These are phyloP conservation scores for Pogoniulus pusillus DNA, from an alignment of 2,797 vertebrate genomes.

Conservation along the genomic window DNA sequence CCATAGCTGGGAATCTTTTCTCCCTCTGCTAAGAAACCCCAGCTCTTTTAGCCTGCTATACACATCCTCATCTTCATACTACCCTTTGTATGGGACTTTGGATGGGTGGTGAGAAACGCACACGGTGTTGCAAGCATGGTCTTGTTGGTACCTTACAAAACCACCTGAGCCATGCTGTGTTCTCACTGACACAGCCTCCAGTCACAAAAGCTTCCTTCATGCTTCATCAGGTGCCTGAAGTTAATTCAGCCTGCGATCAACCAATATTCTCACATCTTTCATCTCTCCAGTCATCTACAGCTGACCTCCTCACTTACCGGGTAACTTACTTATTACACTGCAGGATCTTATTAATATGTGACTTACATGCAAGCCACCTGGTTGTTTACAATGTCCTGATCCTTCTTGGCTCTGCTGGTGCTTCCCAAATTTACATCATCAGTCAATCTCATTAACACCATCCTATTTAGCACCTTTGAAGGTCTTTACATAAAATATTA, in stretches of 20 bases:
- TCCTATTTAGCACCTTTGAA: background rate
- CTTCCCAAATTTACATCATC: background rate
- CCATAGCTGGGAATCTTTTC: background rate
- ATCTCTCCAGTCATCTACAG: background rate
- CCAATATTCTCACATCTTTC: accelerated
- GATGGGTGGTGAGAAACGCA: background rate
- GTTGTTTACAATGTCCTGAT: background rate
- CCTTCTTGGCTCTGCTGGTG: background rate
- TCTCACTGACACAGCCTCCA: background rate
- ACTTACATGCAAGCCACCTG: background rate
- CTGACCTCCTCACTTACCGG: background rate
- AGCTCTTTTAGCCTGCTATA: background rate
- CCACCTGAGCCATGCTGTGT: background rate
- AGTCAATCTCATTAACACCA: background rate
- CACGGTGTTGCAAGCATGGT: accelerated
- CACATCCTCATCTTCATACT: accelerated
- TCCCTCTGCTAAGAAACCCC: background rate
- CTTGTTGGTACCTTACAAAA: background rate
- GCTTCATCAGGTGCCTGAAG: background rate
- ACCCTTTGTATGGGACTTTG: background rate
- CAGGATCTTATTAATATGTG: background rate
- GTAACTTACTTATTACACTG: background rate
- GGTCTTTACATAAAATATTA: background rate
- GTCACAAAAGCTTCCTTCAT: background rate
- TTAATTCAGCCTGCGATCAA: background rate